phyloP scores from a whole-genome alignment of 2,797 vertebrate genomes.

The Sphaeramia orbicularis region DNA sequence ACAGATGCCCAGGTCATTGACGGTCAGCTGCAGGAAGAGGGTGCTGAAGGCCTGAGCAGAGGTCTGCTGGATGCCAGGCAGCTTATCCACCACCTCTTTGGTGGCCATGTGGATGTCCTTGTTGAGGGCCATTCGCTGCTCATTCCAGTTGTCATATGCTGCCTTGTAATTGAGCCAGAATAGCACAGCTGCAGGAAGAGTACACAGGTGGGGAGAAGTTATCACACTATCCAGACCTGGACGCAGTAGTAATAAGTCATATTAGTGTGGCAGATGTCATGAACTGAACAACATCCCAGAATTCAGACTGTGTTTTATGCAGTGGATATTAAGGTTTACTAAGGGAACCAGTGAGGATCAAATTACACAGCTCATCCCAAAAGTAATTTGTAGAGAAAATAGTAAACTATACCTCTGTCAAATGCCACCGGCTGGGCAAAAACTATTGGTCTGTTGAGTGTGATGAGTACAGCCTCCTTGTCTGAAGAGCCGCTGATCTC shows the following conservation, averaged over 20 bases:
- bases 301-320: neutral
- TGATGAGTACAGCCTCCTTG: conserved; percentile 98
- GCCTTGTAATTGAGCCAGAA: conserved; percentile 99
- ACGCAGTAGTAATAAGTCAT: neutral
- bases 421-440: conserved; percentile 99
- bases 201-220: neutral
- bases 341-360: no score
- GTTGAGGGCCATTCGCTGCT: conserved; percentile 96
- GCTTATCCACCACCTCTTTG: conserved; percentile 98
- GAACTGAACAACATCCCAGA: neutral
- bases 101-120: conserved; percentile 99
- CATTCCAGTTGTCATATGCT: conserved; percentile 99
- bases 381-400: neutral
- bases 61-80: conserved; percentile 98
- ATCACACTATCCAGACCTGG: neutral
- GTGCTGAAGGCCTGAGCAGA: conserved; percentile 98
- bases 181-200: conserved; percentile 89
- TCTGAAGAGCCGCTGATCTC: conserved; percentile 97
- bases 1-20: conserved; percentile 98
- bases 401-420: conserved; percentile 90
- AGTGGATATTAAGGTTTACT: no score
- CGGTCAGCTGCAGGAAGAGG: conserved; percentile 97
- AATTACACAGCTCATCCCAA: neutral
- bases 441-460: conserved; percentile 96
- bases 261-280: neutral